Evolutionary conservation across 1,140 invertebrate genomes (phyloP), one percentile per base, ranked within the genome.

Genomic region (Lasaia peninsularis): DNA sequence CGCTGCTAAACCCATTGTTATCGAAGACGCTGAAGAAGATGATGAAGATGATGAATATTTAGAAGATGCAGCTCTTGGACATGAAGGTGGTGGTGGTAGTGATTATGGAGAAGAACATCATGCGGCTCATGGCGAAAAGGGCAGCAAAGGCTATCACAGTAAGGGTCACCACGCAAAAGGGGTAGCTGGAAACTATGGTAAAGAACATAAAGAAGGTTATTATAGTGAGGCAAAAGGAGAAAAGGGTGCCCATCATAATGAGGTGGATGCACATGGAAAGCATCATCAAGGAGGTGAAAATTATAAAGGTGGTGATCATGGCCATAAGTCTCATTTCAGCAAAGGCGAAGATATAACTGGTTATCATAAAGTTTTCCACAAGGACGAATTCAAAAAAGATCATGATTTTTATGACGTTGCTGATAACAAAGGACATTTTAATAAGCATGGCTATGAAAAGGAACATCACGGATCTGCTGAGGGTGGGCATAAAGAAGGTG

Each of bases 311-410:
- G 93, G 92, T 12, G 92, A 94, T 63, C 92, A 93, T 70, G 93
- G 93, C 16, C 91, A 93, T 65, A 93, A 93, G 70, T 92, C 93
- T 64, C 91, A 92, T 65, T 91, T 92, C 80, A 93, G 92, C 72
- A 94, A 94, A 68, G 93, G 93, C 1, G 91, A 92, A 51, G 93
- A 93, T 58, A 92, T 92, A 4, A 93, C 89, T 2, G 94, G 93
- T 14, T 94, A 91, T 80, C 93, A 94, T 80, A 94, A 94, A 64
- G 91, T 93, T 1, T 94, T 92, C 75, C 90, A 91, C 80, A 94
- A 94, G 80, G 93, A 94, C 69, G 94, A 94, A 73, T 94, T 91
- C 86, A 94, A 94, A 74, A 94, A 94, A 72, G 92, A 94, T 63
- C 93, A 93, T 52, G 91, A 92, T 60, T 94, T 94, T 83, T 94